Base-by-base conservation (phyloP, 1,140 invertebrate species). In the Lordiphosa collinella region DNA sequence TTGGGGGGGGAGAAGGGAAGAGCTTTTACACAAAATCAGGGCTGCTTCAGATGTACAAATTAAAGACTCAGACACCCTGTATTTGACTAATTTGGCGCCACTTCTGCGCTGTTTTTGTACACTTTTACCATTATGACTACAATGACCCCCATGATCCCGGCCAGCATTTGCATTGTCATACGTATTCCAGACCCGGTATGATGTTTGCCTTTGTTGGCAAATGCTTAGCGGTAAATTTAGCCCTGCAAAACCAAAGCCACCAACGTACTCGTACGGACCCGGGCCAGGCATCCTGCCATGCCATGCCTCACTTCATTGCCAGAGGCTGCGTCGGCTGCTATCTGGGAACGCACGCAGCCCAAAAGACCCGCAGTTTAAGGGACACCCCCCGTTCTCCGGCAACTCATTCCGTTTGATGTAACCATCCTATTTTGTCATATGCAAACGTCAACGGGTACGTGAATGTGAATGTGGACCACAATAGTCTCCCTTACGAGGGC, bases 91-190 rank as follows among this genome's bases (percentile, higher is more conserved):
- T 74, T 80, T 70, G 54, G 64, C 69, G 64, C 60, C 31, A n/a
- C 61, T 58, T 60, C 10, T 37, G 55, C 22, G 46, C 62, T 56
- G 50, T 41, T 59, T 41, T 35, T 32, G 8, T 48, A 40, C 36
- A n/a, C 31, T 6, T 12, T 3, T 52, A 14, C 66, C 61, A 58
- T 71, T 82, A 75, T 58, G 76, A 80, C 75, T 80, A 80, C 70
- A 75, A 67, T 64, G 75, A 80, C 75, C 75, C n/a, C 65, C 61
- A 80, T 72, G 74, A 76, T 64, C 66, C 56, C 46, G 52, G 53
- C 54, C 63, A 74, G 53, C 59, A 68, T 49, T 29, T 14, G 29
- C 29, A 36, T 49, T 35, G 6, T 7, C 46, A 36, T 29, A 44
- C 9, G 14, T 16, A 36, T 49, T 48, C 4, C 12, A 32, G 10